Evolutionary conservation across 2,888 invertebrate species (phyloP).

Genomic region (Lasioglossum vierecki): DNA sequence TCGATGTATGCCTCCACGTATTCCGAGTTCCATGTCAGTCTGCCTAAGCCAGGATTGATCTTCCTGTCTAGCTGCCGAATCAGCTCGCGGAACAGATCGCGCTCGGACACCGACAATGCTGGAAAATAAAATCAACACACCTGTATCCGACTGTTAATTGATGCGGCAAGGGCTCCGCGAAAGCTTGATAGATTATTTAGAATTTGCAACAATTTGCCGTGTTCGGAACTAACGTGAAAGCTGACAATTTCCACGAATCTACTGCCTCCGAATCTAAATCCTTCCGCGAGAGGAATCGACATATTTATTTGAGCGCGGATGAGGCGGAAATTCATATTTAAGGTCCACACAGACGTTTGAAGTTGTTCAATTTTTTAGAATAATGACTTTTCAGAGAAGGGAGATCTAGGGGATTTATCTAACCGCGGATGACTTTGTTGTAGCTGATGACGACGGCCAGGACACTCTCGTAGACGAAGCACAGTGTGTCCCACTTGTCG

Average conservation of each 20-base stretch:
- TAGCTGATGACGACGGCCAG: constrained; percentile 90
- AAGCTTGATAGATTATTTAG: not conserved
- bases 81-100: constrained; percentile 90
- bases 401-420: not conserved
- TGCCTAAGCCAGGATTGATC: constrained; percentile 89
- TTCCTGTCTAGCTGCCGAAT: constrained; percentile 87
- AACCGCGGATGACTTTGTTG: constrained; percentile 89
- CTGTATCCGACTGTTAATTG: not conserved
- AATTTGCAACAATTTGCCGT: not conserved
- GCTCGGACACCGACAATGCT: constrained; percentile 91
- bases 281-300: no score
- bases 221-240: not conserved
- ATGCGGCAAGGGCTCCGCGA: not conserved
- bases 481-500: constrained; percentile 86
- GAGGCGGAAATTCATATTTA: not conserved
- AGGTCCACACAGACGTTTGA: no score
- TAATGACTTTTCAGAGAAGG: not conserved
- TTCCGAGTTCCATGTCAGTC: constrained; percentile 90
- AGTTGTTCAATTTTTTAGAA: no score
- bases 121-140: constrained; percentile 70
- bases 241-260: no score
- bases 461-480: constrained; percentile 89
- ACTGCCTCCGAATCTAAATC: no score
- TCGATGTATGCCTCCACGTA: constrained; percentile 90
- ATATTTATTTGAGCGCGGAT: not conserved